Base-by-base conservation (phyloP, 2,888 invertebrate species). In the Orchestes rusci region DNA sequence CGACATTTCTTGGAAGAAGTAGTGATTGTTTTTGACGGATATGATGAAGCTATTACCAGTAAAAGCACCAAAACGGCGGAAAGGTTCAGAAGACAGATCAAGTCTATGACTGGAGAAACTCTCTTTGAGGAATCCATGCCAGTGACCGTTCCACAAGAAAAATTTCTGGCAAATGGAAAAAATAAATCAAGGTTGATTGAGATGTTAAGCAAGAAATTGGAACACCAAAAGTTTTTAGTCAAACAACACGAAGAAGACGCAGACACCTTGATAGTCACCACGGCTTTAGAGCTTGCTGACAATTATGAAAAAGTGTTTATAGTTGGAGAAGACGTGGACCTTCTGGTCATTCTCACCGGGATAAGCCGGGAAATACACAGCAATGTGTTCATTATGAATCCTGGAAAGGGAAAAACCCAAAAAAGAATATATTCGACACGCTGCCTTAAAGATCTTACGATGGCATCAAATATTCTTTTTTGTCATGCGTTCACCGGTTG, bases 11-110 rank as follows among this genome's bases (percentile, higher is more conserved):
- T 49, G 37, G 20, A 35, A 13, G 48, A 48, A 13, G 36, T 43
- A 20, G 37, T 45, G 10, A 48, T 57, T 18, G 52, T 59, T 30
- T 59, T 59, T 45, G 56, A 58, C 45, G 56, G 55, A 18, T 56
- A 58, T 45, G 42, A 51, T 27, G 40, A 30, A 45, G 41, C 42
- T 10, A 30, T 12, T 4, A 32, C 15, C 19, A 34, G 16, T 51
- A 42, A 33, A 45, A 39, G 30, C 56, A 32, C 53, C 0, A 60
- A 60, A 44, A 44, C 39, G 30, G 48, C 52, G 36, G 59, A 59
- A 53, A 35, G 54, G 18, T 35, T 37, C 29, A 53, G 56, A 17
- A 44, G 59, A 48, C 33, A 20, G 17, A 45, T 40, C 23, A 31
- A 12, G 12, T n/a, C n/a, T 20, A 3, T 13, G 8, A 12, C 12